These are phyloP conservation scores for Papilio gigon DNA, from an alignment of 2,888 invertebrate species.

Conservation along the genomic window DNA sequence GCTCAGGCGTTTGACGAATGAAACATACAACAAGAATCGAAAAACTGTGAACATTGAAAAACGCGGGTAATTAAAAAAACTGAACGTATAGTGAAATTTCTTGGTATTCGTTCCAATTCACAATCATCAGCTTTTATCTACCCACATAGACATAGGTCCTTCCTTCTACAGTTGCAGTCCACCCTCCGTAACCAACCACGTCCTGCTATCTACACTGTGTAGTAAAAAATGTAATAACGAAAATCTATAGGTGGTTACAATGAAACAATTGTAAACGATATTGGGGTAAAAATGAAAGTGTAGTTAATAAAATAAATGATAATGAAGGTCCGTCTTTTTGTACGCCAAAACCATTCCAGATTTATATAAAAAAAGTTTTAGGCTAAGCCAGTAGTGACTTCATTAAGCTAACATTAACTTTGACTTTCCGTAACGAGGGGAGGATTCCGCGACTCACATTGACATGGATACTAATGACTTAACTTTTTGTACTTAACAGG, in stretches of 20 bases:
- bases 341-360: too few relatives aligned
- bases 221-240: too few relatives aligned
- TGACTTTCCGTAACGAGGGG: neutral
- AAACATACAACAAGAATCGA: neutral
- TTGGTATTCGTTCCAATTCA: neutral
- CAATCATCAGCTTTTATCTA: too few relatives aligned
- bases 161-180: too few relatives aligned
- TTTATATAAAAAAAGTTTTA: neutral
- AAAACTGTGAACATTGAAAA: neutral
- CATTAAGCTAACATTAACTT: conserved; percentile 6
- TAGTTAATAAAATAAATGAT: too few relatives aligned
- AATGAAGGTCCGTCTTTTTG: too few relatives aligned
- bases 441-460: neutral
- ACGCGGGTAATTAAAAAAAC: neutral
- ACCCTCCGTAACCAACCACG: too few relatives aligned
- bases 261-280: too few relatives aligned
- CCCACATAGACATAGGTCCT: too few relatives aligned
- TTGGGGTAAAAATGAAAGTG: too few relatives aligned
- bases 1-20: conserved; percentile 6
- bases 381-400: neutral
- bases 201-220: too few relatives aligned
- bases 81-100: neutral
- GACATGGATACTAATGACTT: neutral
- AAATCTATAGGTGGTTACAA: too few relatives aligned
- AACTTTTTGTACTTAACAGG: conserved; percentile 8